These are phyloP conservation scores for Channa maculata DNA, from an alignment of 2,113 vertebrate species.

Conservation along the genomic window DNA sequence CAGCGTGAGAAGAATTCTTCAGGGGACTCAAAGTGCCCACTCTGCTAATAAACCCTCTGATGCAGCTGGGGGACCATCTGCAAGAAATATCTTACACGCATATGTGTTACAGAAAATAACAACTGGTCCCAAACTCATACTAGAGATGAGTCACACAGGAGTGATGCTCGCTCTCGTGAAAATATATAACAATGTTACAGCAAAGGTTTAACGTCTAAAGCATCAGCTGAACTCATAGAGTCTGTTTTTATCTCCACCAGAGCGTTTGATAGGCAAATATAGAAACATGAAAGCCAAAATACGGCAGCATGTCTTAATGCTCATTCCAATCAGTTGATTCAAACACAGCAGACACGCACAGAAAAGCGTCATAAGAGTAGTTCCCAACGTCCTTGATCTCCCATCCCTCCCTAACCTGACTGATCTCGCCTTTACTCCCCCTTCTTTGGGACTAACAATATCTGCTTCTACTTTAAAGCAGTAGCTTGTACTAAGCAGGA, in stretches of 20 bases:
- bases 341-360: background rate
- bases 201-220: constrained; percentile 37
- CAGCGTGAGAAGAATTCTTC: constrained; percentile 73
- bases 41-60: constrained; percentile 57
- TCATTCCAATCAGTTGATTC: constrained; percentile 36
- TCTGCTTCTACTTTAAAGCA: constrained; percentile 61
- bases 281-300: constrained; percentile 34
- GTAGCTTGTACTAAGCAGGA: constrained; percentile 48
- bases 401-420: background rate
- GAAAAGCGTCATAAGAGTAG: constrained; percentile 50
- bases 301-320: background rate
- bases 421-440: constrained; percentile 22
- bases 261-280: constrained; percentile 31
- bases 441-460: constrained; percentile 48
- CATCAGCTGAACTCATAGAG: constrained; percentile 30
- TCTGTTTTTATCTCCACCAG: constrained; percentile 28
- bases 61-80: constrained; percentile 78
- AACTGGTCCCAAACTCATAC: constrained; percentile 13
- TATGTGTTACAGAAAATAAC: constrained; percentile 8
- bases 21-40: constrained; percentile 52
- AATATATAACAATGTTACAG: constrained; percentile 9
- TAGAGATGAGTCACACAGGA: constrained; percentile 6
- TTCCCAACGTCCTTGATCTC: constrained; percentile 45
- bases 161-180: constrained; percentile 4
- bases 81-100: constrained; percentile 58